These are phyloP conservation scores for Lota lota DNA, from an alignment of 2,113 vertebrate genomes.

Conservation along the genomic window DNA sequence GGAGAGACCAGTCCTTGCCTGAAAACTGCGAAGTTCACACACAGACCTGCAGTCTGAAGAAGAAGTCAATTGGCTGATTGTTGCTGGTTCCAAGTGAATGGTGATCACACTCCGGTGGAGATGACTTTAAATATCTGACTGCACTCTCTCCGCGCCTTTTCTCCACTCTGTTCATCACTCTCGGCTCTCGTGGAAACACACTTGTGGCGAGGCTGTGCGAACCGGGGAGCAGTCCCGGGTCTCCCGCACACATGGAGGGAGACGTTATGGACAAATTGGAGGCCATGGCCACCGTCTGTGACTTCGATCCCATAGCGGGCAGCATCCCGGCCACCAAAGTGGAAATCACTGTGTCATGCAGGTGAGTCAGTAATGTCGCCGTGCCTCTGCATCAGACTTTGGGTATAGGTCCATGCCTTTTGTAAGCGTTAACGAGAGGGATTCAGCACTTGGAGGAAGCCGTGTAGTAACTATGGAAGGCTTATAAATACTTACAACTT, in stretches of 20 bases:
- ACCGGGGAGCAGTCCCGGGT: conserved; percentile 56
- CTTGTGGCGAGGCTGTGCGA: conserved; percentile 45
- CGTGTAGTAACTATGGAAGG: no score
- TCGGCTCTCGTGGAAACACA: conserved; percentile 12
- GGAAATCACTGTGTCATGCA: conserved; percentile 95
- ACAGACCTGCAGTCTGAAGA: conserved; percentile 17
- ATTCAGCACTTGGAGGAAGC: no score
- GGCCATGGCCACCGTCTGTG: conserved; percentile 81
- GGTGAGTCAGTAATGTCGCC: conserved; percentile 61
- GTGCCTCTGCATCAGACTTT: conserved; percentile 16
- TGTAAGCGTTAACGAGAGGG: no score
- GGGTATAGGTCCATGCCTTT: neutral
- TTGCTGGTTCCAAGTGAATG: neutral
- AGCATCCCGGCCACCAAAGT: conserved; percentile 93
- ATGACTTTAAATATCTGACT: conserved; percentile 40
- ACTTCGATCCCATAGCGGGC: conserved; percentile 82
- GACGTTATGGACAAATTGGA: conserved; percentile 84
- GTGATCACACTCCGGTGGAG: no score
- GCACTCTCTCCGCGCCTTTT: conserved; percentile 31
- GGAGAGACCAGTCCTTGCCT: conserved; percentile 37
- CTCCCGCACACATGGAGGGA: conserved; percentile 74
- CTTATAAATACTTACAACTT: no score
- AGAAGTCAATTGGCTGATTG: conserved; percentile 13
- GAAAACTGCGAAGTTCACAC: conserved; percentile 33
- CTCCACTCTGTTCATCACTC: conserved; percentile 24